A percentile compares a stretch with the other conserved stretches of the same genome.
Conservation (phyloP, 2,888 invertebrate genomes). For the Tipula lateralis region DNA sequence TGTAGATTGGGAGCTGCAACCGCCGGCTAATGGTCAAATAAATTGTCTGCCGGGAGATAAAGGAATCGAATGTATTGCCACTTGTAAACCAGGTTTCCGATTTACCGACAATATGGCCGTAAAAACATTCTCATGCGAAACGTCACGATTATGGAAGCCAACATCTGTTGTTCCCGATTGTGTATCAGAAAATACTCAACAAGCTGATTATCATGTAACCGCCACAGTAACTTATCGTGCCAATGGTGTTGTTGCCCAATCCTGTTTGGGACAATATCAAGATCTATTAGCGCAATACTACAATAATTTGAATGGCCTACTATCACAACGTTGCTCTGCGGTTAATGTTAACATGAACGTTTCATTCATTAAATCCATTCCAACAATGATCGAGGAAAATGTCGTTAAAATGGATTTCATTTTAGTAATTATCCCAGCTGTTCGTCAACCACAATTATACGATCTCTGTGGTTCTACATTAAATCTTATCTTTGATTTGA, state of each 20-base stretch:
- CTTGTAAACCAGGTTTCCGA: slow-evolving; percentile 80
- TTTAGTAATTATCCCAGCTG: slow-evolving; percentile 78
- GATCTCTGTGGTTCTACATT: slow-evolving; percentile 92
- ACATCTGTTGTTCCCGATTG: slow-evolving; percentile 89
- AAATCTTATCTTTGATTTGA: slow-evolving; percentile 87
- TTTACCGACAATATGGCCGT: slow-evolving; percentile 87
- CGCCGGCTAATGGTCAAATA: slow-evolving; percentile 82
- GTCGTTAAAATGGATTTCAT: slow-evolving; percentile 87
- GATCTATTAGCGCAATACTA: slow-evolving; percentile 79
- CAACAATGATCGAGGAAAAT: slow-evolving; percentile 77
- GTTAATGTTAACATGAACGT: slow-evolving; percentile 94
- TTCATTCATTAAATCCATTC: slow-evolving; percentile 76
- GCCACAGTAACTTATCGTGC: slow-evolving; percentile 82
- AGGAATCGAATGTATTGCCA: slow-evolving; percentile 82
- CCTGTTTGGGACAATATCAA: slow-evolving; percentile 80
- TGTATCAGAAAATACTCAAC: slow-evolving; percentile 90
- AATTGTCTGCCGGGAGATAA: slow-evolving; percentile 77
- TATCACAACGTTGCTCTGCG: slow-evolving; percentile 89
- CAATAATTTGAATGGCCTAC: slow-evolving; percentile 67
- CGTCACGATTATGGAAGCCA: slow-evolving; percentile 78
- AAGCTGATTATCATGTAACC: slow-evolving; percentile 89
- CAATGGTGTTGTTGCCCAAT: slow-evolving; percentile 80
- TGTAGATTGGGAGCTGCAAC: slow-evolving; percentile 88
- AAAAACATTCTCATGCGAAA: slow-evolving; percentile 81
- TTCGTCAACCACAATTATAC: slow-evolving; percentile 86